phyloP scores from a whole-genome alignment of 2,113 vertebrate genomes.

The Malurus cyaneus region DNA sequence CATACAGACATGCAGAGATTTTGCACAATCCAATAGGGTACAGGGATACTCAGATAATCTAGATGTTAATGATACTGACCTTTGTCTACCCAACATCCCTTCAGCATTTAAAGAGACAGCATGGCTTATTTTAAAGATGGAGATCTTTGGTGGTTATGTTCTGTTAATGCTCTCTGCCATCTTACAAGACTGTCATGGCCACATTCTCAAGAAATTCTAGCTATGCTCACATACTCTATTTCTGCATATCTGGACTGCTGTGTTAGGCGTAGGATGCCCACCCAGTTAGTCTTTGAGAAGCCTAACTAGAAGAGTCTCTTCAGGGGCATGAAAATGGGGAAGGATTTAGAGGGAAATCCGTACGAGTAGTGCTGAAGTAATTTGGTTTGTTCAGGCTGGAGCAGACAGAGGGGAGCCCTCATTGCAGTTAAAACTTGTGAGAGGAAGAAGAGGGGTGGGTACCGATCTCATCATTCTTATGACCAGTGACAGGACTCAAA shows the following conservation, averaged over 20 bases:
- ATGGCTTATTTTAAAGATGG: neutral
- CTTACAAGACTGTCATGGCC: neutral
- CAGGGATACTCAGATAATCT: neutral
- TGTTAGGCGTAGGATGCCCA: neutral
- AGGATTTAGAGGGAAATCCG: neutral
- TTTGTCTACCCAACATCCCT: neutral
- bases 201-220: neutral
- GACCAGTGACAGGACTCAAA: neutral
- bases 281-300: neutral
- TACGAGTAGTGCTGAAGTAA: neutral
- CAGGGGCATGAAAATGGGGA: neutral
- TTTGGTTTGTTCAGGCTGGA: neutral
- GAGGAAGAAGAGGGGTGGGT: neutral
- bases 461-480: neutral
- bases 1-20: neutral
- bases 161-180: neutral
- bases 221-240: neutral
- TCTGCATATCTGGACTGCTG: neutral
- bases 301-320: neutral
- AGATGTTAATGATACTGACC: neutral
- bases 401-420: too few relatives aligned
- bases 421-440: neutral
- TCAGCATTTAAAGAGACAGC: neutral
- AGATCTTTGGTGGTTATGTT: neutral
- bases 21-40: neutral